Conservation (phyloP, 2,113 vertebrate genomes). For the Columba livia region DNA sequence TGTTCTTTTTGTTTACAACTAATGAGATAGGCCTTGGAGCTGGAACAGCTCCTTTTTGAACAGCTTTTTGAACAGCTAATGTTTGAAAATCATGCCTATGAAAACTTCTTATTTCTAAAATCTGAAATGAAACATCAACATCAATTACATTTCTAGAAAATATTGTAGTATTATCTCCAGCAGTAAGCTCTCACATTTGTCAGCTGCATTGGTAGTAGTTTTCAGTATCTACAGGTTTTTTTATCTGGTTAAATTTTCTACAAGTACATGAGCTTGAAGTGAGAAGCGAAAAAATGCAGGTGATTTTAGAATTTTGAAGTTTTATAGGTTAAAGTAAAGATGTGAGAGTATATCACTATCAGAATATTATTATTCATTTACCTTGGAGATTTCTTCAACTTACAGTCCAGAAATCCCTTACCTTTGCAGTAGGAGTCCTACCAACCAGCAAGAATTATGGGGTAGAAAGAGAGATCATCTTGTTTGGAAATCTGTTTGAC, state of each 20-base stretch:
- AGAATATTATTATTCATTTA: neutral
- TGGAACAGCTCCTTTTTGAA: neutral
- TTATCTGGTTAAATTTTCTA: neutral
- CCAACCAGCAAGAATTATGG: neutral
- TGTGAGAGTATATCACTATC: neutral
- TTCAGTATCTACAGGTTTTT: neutral
- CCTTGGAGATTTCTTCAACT: neutral
- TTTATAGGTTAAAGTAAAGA: neutral
- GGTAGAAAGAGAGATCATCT: too few species aligned
- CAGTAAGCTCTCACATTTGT: neutral
- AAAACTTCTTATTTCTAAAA: neutral
- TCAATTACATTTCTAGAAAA: neutral
- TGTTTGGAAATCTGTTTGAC: neutral
- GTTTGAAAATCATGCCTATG: neutral
- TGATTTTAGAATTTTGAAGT: neutral
- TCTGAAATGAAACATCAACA: neutral
- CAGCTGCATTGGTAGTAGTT: neutral
- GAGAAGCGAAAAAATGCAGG: neutral
- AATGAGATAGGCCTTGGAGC: conserved; percentile 3
- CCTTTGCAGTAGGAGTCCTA: neutral
- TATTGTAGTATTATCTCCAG: neutral
- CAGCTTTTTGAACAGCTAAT: neutral
- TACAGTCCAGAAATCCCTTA: neutral
- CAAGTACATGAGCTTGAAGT: neutral
- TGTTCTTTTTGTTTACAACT: conserved; percentile 15